These are phyloP conservation scores for Neomorphus geoffroyi DNA, from an alignment of 2,797 vertebrate species.

Conservation along the genomic window DNA sequence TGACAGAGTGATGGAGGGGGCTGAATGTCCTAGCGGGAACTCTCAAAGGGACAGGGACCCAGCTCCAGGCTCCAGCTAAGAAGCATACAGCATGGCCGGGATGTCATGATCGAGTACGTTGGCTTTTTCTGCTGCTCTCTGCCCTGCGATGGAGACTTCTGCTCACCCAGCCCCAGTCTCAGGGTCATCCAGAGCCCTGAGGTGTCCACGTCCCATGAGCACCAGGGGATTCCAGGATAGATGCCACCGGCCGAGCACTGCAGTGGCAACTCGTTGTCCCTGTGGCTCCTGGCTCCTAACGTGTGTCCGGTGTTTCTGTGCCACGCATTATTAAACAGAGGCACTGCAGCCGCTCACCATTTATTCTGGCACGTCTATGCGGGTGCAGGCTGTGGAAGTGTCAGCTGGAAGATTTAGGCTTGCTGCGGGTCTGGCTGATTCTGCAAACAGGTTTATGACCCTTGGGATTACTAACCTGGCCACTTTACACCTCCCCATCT, in stretches of 20 bases:
- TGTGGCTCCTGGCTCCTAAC: not conserved
- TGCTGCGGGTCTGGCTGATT: not conserved
- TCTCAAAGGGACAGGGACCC: not conserved
- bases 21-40: not conserved
- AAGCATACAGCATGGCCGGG: fast-evolving
- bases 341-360: conserved; percentile 42
- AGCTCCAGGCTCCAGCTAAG: not conserved
- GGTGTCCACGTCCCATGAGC: fast-evolving
- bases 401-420: not conserved
- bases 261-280: not conserved
- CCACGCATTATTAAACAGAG: conserved; percentile 54
- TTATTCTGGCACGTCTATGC: not conserved
- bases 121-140: not conserved
- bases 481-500: not conserved
- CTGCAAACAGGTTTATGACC: not conserved
- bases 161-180: not conserved
- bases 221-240: fast-evolving
- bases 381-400: not conserved
- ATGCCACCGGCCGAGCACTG: not conserved
- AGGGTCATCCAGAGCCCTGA: not conserved
- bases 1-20: not conserved
- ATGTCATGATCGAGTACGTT: fast-evolving
- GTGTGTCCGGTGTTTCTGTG: conserved; percentile 3
- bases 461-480: not conserved
- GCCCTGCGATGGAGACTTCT: not conserved